Percentiles rank a stretch among this genome's conserved stretches.
These are phyloP conservation scores for Hanleya hanleyi DNA, from an alignment of 2,888 invertebrate species.

Conservation along the genomic window DNA sequence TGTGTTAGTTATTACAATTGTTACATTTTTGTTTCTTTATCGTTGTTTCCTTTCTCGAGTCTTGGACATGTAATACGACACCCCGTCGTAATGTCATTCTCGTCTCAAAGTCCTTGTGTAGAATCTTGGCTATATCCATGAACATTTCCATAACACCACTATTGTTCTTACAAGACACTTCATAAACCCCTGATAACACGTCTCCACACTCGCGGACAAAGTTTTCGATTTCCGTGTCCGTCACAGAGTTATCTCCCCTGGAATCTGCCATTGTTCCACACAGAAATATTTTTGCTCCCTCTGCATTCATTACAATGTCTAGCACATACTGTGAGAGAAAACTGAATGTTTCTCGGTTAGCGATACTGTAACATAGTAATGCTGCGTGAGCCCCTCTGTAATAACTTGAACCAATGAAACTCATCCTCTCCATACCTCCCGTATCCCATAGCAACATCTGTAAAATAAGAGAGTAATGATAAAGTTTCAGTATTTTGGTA, in stretches of 20 bases:
- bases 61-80: conserved; percentile 22
- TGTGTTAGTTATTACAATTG: neutral
- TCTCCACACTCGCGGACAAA: conserved; percentile 92
- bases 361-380: conserved; percentile 90
- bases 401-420: conserved; percentile 95
- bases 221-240: conserved; percentile 89
- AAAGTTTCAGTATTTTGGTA: no score
- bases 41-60: neutral
- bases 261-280: conserved; percentile 94
- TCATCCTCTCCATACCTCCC: conserved; percentile 96
- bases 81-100: conserved; percentile 58
- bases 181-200: conserved; percentile 89
- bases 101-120: conserved; percentile 54
- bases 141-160: conserved; percentile 94
- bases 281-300: conserved; percentile 95
- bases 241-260: conserved; percentile 82
- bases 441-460: conserved; percentile 97
- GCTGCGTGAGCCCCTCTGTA: conserved; percentile 97
- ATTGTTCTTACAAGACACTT: conserved; percentile 91
- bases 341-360: conserved; percentile 94
- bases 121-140: conserved; percentile 82
- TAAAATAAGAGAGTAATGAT: conserved; percentile 53
- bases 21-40: conserved; percentile 1
- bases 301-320: conserved; percentile 87
- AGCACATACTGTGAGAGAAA: conserved; percentile 92